Evolutionary conservation across 1,140 invertebrate species (phyloP).

Genomic region (Brachionus sp.): DNA sequence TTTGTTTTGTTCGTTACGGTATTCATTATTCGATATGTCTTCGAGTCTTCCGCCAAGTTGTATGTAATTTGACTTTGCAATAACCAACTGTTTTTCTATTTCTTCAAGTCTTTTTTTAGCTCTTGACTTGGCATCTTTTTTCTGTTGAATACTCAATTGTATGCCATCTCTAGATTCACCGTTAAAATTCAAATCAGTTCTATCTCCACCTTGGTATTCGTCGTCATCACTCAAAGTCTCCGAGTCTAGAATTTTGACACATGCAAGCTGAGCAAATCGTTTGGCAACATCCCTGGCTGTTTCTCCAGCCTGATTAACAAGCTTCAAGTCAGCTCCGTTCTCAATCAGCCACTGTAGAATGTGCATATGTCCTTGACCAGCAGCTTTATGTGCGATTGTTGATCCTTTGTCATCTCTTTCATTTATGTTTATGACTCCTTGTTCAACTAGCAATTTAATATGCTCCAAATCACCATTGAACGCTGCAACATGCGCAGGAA

Average conservation of each 20-base stretch:
- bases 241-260: conserved; percentile 56
- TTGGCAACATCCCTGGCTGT: conserved; percentile 56
- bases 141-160: background rate
- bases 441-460: conserved; percentile 58
- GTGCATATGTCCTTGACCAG: conserved; percentile 58
- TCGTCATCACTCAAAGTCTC: conserved; percentile 50
- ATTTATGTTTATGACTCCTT: conserved; percentile 60
- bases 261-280: conserved; percentile 58
- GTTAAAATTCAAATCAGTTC: conserved; percentile 49
- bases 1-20: conserved; percentile 54
- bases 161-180: background rate
- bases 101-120: conserved; percentile 58
- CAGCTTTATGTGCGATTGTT: conserved; percentile 59
- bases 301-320: conserved; percentile 57
- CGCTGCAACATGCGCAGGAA: conserved; percentile 60
- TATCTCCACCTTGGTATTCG: conserved; percentile 50
- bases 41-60: conserved; percentile 58
- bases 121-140: conserved; percentile 47
- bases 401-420: conserved; percentile 59
- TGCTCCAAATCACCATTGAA: conserved; percentile 58
- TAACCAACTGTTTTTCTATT: conserved; percentile 54
- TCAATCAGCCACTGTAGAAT: conserved; percentile 59
- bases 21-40: conserved; percentile 53
- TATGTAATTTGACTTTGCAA: conserved; percentile 58
- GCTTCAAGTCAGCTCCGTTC: conserved; percentile 57